phyloP scores from a whole-genome alignment of 2,888 invertebrate genomes.

The Dastarcus helophoroides region DNA sequence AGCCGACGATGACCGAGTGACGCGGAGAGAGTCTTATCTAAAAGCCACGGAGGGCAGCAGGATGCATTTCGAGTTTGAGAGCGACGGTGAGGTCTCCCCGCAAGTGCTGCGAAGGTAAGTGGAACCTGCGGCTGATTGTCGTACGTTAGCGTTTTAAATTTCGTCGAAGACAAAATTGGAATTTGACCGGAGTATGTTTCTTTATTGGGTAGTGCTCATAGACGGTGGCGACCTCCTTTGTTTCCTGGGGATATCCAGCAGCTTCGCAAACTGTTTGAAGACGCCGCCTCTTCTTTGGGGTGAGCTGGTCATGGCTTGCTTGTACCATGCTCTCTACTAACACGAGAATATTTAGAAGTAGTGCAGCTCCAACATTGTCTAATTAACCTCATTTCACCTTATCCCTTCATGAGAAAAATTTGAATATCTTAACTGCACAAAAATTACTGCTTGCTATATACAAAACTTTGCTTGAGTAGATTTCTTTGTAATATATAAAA shows the following conservation, averaged over 20 bases:
- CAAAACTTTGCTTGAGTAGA: too few species aligned
- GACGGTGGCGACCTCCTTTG: slow-evolving; percentile 76
- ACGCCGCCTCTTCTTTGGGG: slow-evolving; percentile 45
- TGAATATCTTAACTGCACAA: too few species aligned
- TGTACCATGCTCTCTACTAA: slow-evolving; percentile 9
- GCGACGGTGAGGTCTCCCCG: slow-evolving; percentile 42
- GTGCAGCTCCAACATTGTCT: too few species aligned
- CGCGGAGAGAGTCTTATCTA: slow-evolving; percentile 85
- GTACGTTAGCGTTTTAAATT: not conserved
- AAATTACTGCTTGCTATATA: too few species aligned
- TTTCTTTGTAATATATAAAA: too few species aligned
- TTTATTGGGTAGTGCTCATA: slow-evolving; percentile 50
- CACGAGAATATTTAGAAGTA: too few species aligned
- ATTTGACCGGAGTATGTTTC: not conserved
- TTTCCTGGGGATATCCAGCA: slow-evolving; percentile 69
- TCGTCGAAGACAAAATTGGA: not conserved
- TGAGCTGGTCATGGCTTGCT: slow-evolving; percentile 23
- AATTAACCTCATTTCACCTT: too few species aligned
- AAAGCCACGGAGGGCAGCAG: slow-evolving; percentile 82
- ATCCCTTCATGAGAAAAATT: too few species aligned
- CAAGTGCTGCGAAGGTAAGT: slow-evolving; percentile 54
- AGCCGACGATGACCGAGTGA: slow-evolving; percentile 76
- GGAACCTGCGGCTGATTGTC: not conserved
- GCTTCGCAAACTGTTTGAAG: slow-evolving; percentile 67
- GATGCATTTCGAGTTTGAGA: slow-evolving; percentile 54